These are phyloP conservation scores for Polymixis flavicincta DNA, from an alignment of 2,888 invertebrate species.

Conservation along the genomic window DNA sequence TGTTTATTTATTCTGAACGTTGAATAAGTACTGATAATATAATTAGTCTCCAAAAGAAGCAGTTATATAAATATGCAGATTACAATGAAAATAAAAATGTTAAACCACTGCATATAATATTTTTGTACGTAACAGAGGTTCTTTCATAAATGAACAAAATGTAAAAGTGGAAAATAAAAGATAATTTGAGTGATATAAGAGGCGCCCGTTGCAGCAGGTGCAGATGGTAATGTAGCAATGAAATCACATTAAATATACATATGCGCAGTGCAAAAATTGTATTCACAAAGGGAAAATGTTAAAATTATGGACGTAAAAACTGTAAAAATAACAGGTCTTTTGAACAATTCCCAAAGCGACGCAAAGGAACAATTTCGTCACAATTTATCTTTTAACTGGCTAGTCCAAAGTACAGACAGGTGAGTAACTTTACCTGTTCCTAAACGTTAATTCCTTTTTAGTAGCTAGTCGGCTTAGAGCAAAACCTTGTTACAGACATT, in stretches of 20 bases:
- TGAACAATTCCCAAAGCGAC: constrained; percentile 29
- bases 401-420: constrained; percentile 22
- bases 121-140: constrained; percentile 26
- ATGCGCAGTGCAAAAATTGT: constrained; percentile 32
- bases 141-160: constrained; percentile 38
- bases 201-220: constrained; percentile 38
- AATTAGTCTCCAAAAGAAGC: constrained; percentile 26
- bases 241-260: constrained; percentile 44
- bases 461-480: constrained; percentile 51
- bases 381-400: constrained; percentile 35
- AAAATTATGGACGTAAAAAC: constrained; percentile 23
- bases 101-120: constrained; percentile 27
- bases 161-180: constrained; percentile 48
- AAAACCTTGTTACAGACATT: constrained; percentile 52
- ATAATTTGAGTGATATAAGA: constrained; percentile 41
- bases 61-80: constrained; percentile 14
- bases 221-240: constrained; percentile 46
- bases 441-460: constrained; percentile 53
- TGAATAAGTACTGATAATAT: constrained; percentile 19
- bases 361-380: constrained; percentile 35
- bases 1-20: constrained; percentile 53
- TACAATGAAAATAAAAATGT: constrained; percentile 7
- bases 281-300: constrained; percentile 42
- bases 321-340: neutral
- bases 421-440: constrained; percentile 49